These are phyloP conservation scores for Chymomyza procnemis DNA, from an alignment of 2,888 invertebrate species.

Conservation along the genomic window DNA sequence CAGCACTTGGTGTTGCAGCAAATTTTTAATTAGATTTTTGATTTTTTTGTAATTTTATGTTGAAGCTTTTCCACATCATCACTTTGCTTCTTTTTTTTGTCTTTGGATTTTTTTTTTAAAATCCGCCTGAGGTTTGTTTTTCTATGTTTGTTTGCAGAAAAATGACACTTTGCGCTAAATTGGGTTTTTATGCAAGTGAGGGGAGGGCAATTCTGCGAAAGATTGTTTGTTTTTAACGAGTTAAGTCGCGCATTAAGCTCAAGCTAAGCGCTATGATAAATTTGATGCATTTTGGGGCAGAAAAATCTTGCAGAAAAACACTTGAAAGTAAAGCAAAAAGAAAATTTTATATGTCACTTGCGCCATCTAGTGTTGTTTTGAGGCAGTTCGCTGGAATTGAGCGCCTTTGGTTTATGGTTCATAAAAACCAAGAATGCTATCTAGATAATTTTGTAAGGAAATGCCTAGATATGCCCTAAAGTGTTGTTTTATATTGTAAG, in stretches of 20 bases:
- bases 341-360: neutral
- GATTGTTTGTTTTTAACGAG: slow-evolving; percentile 46
- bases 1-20: slow-evolving; percentile 41
- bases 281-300: slow-evolving; percentile 7
- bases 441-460: too few relatives aligned
- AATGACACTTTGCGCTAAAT: slow-evolving; percentile 65
- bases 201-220: slow-evolving; percentile 6
- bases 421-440: too few relatives aligned
- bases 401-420: too few relatives aligned
- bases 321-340: neutral
- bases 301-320: neutral
- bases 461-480: too few relatives aligned
- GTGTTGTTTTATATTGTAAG: too few relatives aligned
- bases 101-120: neutral
- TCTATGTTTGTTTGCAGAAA: slow-evolving; percentile 39
- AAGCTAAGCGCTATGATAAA: slow-evolving; percentile 59
- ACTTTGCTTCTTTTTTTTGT: neutral
- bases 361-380: neutral
- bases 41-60: slow-evolving; percentile 45
- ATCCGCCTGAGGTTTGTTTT: slow-evolving; percentile 55
- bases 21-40: slow-evolving; percentile 71
- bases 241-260: slow-evolving; percentile 39
- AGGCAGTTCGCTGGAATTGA: too few relatives aligned
- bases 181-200: slow-evolving; percentile 21
- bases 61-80: neutral